Percentiles rank a stretch among this genome's conserved stretches.
Evolutionary conservation across 2,888 invertebrate genomes (phyloP).

Genomic region (Lycocerus yunnanus): DNA sequence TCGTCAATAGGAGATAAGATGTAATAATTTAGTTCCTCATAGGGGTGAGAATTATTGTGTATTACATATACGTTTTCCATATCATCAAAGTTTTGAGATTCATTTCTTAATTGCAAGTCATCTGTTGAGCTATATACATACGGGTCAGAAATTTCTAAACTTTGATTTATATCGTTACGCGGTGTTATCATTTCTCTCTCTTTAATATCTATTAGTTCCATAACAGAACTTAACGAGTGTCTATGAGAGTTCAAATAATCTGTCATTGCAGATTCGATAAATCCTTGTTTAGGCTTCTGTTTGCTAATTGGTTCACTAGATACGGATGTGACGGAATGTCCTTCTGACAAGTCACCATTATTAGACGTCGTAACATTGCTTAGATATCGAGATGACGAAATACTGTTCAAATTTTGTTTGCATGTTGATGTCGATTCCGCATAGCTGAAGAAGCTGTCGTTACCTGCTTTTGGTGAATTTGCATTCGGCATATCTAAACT

Average conservation of each 20-base stretch:
- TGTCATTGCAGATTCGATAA: slow-evolving; percentile 52
- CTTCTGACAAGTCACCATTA: slow-evolving; percentile 32
- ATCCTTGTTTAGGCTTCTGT: slow-evolving; percentile 43
- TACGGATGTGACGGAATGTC: slow-evolving; percentile 45
- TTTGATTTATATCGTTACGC: slow-evolving; percentile 4
- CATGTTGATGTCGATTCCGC: neutral
- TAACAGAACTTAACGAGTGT: slow-evolving; percentile 54
- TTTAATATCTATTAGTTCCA: slow-evolving; percentile 50
- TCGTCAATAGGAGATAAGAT: slow-evolving; percentile 63
- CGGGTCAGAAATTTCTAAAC: slow-evolving; percentile 6
- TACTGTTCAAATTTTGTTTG: slow-evolving; percentile 9
- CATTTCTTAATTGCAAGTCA: slow-evolving; percentile 35
- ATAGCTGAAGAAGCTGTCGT: slow-evolving; percentile 1
- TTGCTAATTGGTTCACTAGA: slow-evolving; percentile 50
- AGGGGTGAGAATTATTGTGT: slow-evolving; percentile 24
- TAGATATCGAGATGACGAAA: slow-evolving; percentile 10
- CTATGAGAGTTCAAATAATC: slow-evolving; percentile 55
- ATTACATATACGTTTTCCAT: slow-evolving; percentile 31
- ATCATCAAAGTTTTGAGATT: slow-evolving; percentile 31
- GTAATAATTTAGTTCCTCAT: slow-evolving; percentile 38
- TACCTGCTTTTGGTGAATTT: slow-evolving; percentile 30
- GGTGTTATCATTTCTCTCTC: slow-evolving; percentile 25
- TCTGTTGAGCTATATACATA: slow-evolving; percentile 11
- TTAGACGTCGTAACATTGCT: neutral
- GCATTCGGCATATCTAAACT: slow-evolving; percentile 46